phyloP scores from a whole-genome alignment of 2,113 vertebrate species.

The Brachyhypopomus occidentalis region DNA sequence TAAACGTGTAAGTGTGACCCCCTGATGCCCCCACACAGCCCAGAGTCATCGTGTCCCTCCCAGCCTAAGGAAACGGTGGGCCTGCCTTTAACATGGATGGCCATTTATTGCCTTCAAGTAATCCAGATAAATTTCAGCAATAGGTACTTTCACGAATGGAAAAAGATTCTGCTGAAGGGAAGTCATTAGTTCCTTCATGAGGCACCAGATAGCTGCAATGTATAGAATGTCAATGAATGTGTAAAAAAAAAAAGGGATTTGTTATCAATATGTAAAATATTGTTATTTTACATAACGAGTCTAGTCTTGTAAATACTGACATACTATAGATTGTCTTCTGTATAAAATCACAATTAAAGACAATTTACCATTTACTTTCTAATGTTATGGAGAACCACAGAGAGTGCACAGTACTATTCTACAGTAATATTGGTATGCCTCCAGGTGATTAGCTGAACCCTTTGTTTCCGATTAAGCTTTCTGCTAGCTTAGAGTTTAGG shows the following conservation, averaged over 20 bases:
- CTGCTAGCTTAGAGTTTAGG: too few species aligned
- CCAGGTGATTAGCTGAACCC: too few species aligned
- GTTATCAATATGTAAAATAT: not conserved
- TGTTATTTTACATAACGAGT: not conserved
- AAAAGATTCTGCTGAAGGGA: slow-evolving; percentile 42
- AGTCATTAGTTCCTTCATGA: slow-evolving; percentile 40
- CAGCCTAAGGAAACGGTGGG: slow-evolving; percentile 56
- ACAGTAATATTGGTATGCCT: too few species aligned
- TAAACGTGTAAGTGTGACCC: slow-evolving; percentile 74
- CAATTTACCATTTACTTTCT: too few species aligned
- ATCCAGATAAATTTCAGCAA: slow-evolving; percentile 57
- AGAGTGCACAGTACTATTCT: too few species aligned
- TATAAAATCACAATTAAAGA: too few species aligned
- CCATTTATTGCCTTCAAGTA: slow-evolving; percentile 57
- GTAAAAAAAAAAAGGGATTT: not conserved
- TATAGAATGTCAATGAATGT: slow-evolving; percentile 29
- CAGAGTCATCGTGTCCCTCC: slow-evolving; percentile 62
- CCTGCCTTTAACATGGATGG: slow-evolving; percentile 48
- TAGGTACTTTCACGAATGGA: slow-evolving; percentile 54
- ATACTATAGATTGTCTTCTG: too few species aligned
- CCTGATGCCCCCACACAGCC: slow-evolving; percentile 67
- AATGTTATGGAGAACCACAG: too few species aligned
- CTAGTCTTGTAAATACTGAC: too few species aligned
- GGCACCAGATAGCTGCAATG: slow-evolving; percentile 6
- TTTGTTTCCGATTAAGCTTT: too few species aligned